Base-by-base conservation (phyloP, 2,888 invertebrate species). In the Melieria picta region DNA sequence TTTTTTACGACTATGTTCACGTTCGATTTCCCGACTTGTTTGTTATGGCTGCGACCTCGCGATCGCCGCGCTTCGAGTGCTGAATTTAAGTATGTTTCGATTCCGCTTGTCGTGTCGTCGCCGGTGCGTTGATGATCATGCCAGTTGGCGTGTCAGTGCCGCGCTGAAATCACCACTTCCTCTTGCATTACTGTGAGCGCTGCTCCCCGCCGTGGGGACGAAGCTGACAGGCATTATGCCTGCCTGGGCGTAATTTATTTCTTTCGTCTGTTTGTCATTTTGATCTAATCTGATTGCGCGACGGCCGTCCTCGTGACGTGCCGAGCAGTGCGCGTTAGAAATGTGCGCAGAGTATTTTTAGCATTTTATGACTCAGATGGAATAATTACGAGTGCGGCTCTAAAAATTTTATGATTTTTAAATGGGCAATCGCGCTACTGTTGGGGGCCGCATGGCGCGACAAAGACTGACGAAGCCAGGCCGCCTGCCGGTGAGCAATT, bases 251-350 rank as follows among this genome's bases (percentile, higher is more conserved):
- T 76, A 76, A 77, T 78, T 78, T 78, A 78, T 78, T 77, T 74
- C 77, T 75, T 76, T 76, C 77, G 78, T 72, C 77, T 78, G 78
- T 75, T 77, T 78, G 76, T 77, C 77, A 77, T 76, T 76, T 71
- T 75, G 76, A 78, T 77, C 76, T 73, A 75, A 77, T 76, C 76
- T 76, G 75, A 75, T 69, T 62, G 69, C 69, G 55, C 57, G 69
- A 63, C 63, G 62, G 42, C 69, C 5, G 13, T 30, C 52, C n/a
- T 5, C 9, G 52, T 7, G 9, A 52, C 30, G 30, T 30, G 13
- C 52, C 9, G 11, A 11, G 7, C 52, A n/a, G 52, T 52, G 9
- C 52, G 11, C 5, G 52, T n/a, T n/a, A 52, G 9, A 10, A 50
- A 50, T 50, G 9, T 52, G 13, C 52, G 11, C 13, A 52, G 5